These are phyloP conservation scores for Zeus faber DNA, from an alignment of 2,113 vertebrate species.

Conservation along the genomic window DNA sequence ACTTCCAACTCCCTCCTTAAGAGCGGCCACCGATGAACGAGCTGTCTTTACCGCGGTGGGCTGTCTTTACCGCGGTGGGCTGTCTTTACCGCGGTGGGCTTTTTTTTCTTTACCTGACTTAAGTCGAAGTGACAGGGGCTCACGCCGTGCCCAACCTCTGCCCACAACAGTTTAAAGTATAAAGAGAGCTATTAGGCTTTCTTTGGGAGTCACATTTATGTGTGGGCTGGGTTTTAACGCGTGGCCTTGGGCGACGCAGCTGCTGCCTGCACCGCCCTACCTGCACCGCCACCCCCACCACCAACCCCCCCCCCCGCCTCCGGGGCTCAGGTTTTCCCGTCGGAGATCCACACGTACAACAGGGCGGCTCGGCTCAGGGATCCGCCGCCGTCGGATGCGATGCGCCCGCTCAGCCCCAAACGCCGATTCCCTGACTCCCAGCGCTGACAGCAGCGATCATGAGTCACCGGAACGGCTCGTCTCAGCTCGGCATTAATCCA, in stretches of 20 bases:
- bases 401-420: too few species aligned
- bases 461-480: slow-evolving; percentile 23
- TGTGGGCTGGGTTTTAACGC: slow-evolving; percentile 35
- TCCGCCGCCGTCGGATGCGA: slow-evolving; percentile 28
- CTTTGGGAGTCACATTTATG: slow-evolving; percentile 40
- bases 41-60: too few species aligned
- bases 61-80: too few species aligned
- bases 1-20: slow-evolving; percentile 9
- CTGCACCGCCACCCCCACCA: slow-evolving; percentile 14
- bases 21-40: too few species aligned
- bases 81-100: rapidly evolving
- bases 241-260: slow-evolving; percentile 64
- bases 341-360: slow-evolving; percentile 43
- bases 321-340: slow-evolving; percentile 41
- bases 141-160: slow-evolving; percentile 21
- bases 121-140: slow-evolving; percentile 42
- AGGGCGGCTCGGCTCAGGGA: slow-evolving; percentile 28
- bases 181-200: slow-evolving; percentile 45
- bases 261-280: slow-evolving; percentile 47
- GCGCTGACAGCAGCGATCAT: slow-evolving; percentile 8
- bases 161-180: slow-evolving; percentile 28
- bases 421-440: too few species aligned
- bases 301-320: background rate
- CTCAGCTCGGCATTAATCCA: slow-evolving; percentile 14
- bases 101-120: slow-evolving; percentile 28